These are phyloP conservation scores for Apotomis capreana DNA, from an alignment of 2,888 invertebrate species.

Conservation along the genomic window DNA sequence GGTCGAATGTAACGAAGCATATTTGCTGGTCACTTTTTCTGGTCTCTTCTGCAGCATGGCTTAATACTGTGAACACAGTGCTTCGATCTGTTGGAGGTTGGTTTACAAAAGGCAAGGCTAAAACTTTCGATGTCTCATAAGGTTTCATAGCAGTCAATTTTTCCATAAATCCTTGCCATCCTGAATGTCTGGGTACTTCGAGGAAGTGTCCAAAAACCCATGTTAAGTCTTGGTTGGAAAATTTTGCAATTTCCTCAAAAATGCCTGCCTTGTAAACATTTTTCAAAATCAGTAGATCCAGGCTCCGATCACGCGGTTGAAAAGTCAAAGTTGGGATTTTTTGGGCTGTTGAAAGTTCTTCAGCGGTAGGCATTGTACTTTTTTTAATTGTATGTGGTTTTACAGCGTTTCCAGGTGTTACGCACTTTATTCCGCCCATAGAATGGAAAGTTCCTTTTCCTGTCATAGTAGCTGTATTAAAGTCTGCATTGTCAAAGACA, in stretches of 20 bases:
- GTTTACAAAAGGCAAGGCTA: conserved; percentile 13
- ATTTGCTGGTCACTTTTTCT: conserved; percentile 1
- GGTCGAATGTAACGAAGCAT: conserved; percentile 4
- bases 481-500: conserved; percentile 29
- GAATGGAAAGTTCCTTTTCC: conserved; percentile 16
- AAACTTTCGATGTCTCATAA: conserved; percentile 9
- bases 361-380: conserved; percentile 20
- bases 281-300: conserved; percentile 10
- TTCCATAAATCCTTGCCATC: conserved; percentile 88
- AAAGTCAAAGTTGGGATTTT: conserved; percentile 24
- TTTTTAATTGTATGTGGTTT: conserved; percentile 22
- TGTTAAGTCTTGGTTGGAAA: conserved; percentile 14
- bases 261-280: conserved; percentile 14
- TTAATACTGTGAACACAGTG: conserved; percentile 15
- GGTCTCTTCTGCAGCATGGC: conserved; percentile 9
- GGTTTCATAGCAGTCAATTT: conserved; percentile 45
- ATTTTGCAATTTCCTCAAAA: conserved; percentile 17
- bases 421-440: conserved; percentile 24
- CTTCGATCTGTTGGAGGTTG: conserved; percentile 1
- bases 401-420: conserved; percentile 27
- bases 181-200: conserved; percentile 23
- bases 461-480: conserved; percentile 23
- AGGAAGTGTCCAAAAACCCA: conserved; percentile 24
- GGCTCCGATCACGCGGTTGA: conserved; percentile 9
- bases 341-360: conserved; percentile 19